A percentile compares a stretch with the other conserved stretches of the same genome.
Conservation (phyloP, 2,888 invertebrate genomes). For the Plagiodera versicolora region DNA sequence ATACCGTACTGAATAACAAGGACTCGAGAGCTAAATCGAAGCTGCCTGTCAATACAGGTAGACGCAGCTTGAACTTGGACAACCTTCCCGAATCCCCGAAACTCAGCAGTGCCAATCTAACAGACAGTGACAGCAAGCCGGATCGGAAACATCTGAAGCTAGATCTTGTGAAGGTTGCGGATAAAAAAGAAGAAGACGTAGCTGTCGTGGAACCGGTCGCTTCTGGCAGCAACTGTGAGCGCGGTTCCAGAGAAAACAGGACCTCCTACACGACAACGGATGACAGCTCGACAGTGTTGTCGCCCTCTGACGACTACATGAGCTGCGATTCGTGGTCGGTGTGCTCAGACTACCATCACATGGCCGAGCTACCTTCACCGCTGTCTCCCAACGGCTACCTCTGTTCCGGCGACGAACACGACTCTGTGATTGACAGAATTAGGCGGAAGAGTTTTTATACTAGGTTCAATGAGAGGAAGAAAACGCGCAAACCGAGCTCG, state of each 20-base stretch:
- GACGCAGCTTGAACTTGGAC: constrained; percentile 52
- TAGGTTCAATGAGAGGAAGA: constrained; percentile 83
- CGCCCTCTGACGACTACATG: constrained; percentile 64
- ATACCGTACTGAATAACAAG: constrained; percentile 39
- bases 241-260: constrained; percentile 29
- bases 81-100: constrained; percentile 42
- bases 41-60: constrained; percentile 49
- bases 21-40: constrained; percentile 46
- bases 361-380: constrained; percentile 40
- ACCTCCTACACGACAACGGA: constrained; percentile 46
- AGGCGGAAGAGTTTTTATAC: constrained; percentile 87
- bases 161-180: constrained; percentile 59
- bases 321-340: constrained; percentile 66
- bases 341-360: constrained; percentile 60
- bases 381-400: constrained; percentile 53
- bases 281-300: constrained; percentile 56
- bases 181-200: constrained; percentile 29
- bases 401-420: constrained; percentile 56
- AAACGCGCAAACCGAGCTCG: constrained; percentile 68
- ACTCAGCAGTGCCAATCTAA: constrained; percentile 26
- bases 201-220: constrained; percentile 20
- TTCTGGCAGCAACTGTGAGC: constrained; percentile 30
- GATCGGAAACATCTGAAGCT: constrained; percentile 62
- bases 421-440: constrained; percentile 83
- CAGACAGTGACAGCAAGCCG: constrained; percentile 34